Base-by-base conservation (phyloP, 2,888 invertebrate species). In the Cephus rjabovi region DNA sequence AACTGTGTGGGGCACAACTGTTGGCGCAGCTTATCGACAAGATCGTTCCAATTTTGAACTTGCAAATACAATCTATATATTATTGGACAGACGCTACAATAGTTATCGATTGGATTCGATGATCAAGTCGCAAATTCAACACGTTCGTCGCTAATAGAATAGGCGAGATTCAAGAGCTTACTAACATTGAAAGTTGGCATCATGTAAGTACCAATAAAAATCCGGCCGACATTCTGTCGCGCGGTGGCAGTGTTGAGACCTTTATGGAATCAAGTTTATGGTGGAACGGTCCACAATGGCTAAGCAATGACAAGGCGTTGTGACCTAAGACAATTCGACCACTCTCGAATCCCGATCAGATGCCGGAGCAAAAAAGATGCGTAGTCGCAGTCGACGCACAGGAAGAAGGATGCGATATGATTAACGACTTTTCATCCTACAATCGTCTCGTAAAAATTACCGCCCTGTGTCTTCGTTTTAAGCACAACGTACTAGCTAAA, bases 11-110 rank as follows among this genome's bases (percentile, higher is more conserved):
- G 11, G 78, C 78, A 4, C 76, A 70, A 9, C 68, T 75, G 15
- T 73, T 80, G 34, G 78, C 75, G 15, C 78, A 79, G 37, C 56
- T 80, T 4, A 74, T 78, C 37, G 35, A 80, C 70, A 76, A 76
- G n/a, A 37, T 74, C 1, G n/a, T 69, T 12, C 15, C 68, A 23
- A 73, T 56, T 30, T 40, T 76, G 35, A 75, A 78, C 15, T 12
- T 76, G 3, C 15, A 78, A 31, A 73, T 76, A n/a, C 1, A 75
- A 6, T 23, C 6, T 31, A 71, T 71, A 6, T 73, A 69, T 4
- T 78, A n/a, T 33, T 80, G 78, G 78, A 78, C 80, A 2, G 76
- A 80, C 34, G 56, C 78, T 11, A 78, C 40, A 69, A 78, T 78
- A 34, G 75, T 75, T 23, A 34, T 80, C 30, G 37, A 75, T 75